Conservation (phyloP, 1,140 invertebrate genomes). For the Magallana ariakensis region DNA sequence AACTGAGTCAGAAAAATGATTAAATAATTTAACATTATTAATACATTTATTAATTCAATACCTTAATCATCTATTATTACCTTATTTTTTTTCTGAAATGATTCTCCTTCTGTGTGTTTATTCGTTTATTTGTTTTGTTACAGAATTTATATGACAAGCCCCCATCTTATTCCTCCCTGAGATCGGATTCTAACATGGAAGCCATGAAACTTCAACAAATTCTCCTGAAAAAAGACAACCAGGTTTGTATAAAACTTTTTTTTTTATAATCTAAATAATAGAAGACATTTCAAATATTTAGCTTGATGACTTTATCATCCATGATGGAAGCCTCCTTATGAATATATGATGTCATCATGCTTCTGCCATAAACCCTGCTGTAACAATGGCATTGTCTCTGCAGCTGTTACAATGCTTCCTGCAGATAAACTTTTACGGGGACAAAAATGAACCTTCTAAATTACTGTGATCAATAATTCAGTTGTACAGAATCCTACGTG, state of each 20-base stretch:
- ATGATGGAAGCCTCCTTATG: background rate
- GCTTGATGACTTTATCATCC: background rate
- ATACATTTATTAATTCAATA: no score
- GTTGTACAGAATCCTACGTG: background rate
- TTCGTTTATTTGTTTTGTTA: no score
- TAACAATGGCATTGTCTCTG: background rate
- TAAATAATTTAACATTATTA: no score
- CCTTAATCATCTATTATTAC: no score
- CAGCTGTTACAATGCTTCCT: background rate
- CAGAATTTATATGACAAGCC: slow-evolving; percentile 52
- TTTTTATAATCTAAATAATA: no score
- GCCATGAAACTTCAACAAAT: slow-evolving; percentile 52
- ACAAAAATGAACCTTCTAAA: background rate
- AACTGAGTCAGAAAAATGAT: no score
- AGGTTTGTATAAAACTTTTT: slow-evolving; percentile 16
- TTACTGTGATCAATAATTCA: slow-evolving; percentile 39
- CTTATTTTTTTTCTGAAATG: no score
- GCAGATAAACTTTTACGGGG: no score
- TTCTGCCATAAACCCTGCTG: background rate
- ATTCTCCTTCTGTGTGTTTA: no score
- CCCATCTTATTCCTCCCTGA: slow-evolving; percentile 42
- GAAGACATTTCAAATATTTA: background rate
- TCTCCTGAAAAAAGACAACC: slow-evolving; percentile 48
- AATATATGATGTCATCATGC: background rate
- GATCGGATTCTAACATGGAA: slow-evolving; percentile 27